Percentiles rank a stretch among this genome's conserved stretches.
Conservation (phyloP, 1,140 invertebrate genomes). For the Meteorus sp. region DNA sequence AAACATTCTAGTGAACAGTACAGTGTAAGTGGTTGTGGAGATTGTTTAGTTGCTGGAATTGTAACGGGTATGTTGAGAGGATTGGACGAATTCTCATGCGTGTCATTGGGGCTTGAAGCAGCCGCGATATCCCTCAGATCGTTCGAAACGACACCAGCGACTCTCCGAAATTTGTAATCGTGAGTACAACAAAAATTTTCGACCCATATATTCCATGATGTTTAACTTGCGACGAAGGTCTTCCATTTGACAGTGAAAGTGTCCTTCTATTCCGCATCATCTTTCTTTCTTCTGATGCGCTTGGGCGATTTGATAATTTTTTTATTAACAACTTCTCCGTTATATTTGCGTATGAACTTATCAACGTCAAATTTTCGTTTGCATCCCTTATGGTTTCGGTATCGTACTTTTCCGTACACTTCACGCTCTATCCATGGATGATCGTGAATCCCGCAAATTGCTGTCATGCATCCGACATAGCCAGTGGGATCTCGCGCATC, state of each 20-base stretch:
- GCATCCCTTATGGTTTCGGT: slow-evolving; percentile 90
- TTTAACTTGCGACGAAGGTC: too few species aligned
- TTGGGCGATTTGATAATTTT: slow-evolving; percentile 12
- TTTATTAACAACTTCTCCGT: slow-evolving; percentile 60
- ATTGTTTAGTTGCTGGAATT: slow-evolving; percentile 59
- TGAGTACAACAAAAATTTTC: too few species aligned
- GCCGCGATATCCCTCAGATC: slow-evolving; percentile 59
- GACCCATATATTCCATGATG: too few species aligned
- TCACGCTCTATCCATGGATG: slow-evolving; percentile 85
- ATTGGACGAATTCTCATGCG: slow-evolving; percentile 50
- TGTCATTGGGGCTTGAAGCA: slow-evolving; percentile 56
- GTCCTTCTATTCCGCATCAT: too few species aligned
- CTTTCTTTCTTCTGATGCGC: background rate
- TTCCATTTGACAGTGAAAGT: too few species aligned
- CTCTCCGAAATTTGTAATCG: slow-evolving; percentile 22
- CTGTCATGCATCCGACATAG: slow-evolving; percentile 94
- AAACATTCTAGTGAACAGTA: slow-evolving; percentile 34
- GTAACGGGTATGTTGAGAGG: slow-evolving; percentile 57
- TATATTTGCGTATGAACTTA: slow-evolving; percentile 71
- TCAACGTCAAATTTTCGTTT: slow-evolving; percentile 84
- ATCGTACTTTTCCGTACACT: slow-evolving; percentile 90
- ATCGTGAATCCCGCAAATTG: slow-evolving; percentile 88
- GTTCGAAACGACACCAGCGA: slow-evolving; percentile 53
- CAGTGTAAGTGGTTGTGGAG: slow-evolving; percentile 63
- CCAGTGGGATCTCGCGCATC: slow-evolving; percentile 90